A percentile compares a stretch with the other conserved stretches of the same genome.
Conservation (phyloP, 2,888 invertebrate genomes). For the Slavum lentiscoides region DNA sequence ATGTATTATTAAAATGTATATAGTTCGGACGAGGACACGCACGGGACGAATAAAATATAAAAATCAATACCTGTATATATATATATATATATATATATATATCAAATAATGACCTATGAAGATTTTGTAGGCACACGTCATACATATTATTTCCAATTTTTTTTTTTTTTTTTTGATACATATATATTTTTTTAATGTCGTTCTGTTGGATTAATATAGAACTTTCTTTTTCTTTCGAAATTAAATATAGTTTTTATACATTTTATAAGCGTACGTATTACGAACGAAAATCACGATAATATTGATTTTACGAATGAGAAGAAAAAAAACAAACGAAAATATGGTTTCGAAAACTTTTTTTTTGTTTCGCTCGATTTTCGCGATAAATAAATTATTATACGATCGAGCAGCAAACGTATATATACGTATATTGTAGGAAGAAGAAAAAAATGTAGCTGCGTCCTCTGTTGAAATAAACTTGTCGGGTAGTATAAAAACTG, state of each 20-base stretch:
- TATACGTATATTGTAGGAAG: background rate
- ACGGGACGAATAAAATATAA: conserved; percentile 14
- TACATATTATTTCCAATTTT: too few relatives aligned
- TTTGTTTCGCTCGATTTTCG: conserved; percentile 1
- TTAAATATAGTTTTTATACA: background rate
- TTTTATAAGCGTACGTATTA: background rate
- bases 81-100: too few relatives aligned
- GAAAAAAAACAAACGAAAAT: background rate
- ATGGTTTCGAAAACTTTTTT: background rate
- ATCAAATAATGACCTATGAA: background rate
- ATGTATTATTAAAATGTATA: background rate
- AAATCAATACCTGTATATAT: conserved; percentile 22
- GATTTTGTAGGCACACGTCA: too few relatives aligned
- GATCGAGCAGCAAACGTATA: background rate
- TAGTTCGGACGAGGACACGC: conserved; percentile 14
- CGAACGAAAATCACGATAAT: conserved; percentile 25
- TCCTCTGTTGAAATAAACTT: background rate
- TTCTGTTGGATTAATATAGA: background rate
- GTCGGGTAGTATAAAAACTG: background rate
- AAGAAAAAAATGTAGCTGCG: too few relatives aligned
- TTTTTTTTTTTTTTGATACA: too few relatives aligned
- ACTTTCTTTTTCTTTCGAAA: background rate
- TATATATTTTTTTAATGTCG: too few relatives aligned
- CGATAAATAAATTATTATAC: conserved; percentile 20
- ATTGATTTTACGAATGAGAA: conserved; percentile 29